A percentile compares a stretch with the other conserved stretches of the same genome.
Conservation (phyloP, 2,797 vertebrate genomes). For the Galagoides demidoff region DNA sequence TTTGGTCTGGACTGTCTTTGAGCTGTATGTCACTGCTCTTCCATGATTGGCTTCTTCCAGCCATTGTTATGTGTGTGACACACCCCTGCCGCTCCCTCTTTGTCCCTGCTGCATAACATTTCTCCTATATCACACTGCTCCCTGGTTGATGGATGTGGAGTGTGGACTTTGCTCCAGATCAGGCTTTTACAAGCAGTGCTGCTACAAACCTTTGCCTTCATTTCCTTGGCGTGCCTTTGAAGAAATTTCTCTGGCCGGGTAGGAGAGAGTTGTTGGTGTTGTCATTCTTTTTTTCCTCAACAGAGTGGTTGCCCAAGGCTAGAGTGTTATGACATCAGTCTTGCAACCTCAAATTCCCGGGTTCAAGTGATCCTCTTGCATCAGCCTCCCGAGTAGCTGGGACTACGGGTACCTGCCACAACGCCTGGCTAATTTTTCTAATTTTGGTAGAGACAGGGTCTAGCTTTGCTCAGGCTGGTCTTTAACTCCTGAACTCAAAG, state of each 20-base stretch:
- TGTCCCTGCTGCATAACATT: accelerated
- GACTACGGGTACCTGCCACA: no score
- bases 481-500: no score
- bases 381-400: no score
- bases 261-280: neutral
- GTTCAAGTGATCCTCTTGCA: no score
- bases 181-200: neutral
- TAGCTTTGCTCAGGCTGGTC: no score
- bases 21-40: neutral
- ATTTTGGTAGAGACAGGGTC: no score
- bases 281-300: neutral
- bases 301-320: no score
- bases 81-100: neutral
- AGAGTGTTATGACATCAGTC: no score
- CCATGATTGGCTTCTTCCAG: neutral
- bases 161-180: neutral
- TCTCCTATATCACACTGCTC: neutral
- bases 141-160: accelerated
- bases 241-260: neutral
- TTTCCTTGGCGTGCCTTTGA: neutral
- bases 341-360: no score
- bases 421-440: no score
- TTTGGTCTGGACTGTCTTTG: neutral
- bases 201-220: neutral
- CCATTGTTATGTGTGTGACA: neutral